A percentile compares a stretch with the other conserved stretches of the same genome.
These are phyloP conservation scores for Ophonus ardosiacus DNA, from an alignment of 2,888 invertebrate species.

Conservation along the genomic window DNA sequence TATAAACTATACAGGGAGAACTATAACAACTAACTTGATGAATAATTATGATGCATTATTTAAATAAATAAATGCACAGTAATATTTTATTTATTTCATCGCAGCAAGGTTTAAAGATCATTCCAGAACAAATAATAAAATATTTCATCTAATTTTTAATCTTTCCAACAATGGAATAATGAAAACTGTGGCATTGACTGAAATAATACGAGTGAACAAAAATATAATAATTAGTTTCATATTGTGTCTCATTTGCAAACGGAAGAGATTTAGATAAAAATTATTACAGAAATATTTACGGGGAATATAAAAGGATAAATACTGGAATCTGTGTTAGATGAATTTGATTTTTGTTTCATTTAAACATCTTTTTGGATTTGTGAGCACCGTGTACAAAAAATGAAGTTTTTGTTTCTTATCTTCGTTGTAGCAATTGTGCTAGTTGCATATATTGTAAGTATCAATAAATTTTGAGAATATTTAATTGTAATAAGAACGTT, in stretches of 20 bases:
- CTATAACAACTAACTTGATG: neutral
- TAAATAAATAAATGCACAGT: neutral
- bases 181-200: neutral
- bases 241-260: neutral
- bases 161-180: constrained; percentile 29
- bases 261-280: constrained; percentile 23
- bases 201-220: neutral
- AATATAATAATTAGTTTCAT: constrained; percentile 14
- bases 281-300: neutral
- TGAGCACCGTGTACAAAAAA: constrained; percentile 2
- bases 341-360: neutral
- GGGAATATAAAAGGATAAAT: neutral
- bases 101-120: constrained; percentile 10
- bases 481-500: no score
- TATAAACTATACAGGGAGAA: neutral
- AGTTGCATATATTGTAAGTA: constrained; percentile 47
- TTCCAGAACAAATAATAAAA: constrained; percentile 6
- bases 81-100: neutral
- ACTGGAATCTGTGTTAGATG: neutral
- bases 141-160: constrained; percentile 26
- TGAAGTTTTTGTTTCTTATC: constrained; percentile 48
- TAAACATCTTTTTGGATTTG: neutral
- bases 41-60: neutral
- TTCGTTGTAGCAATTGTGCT: constrained; percentile 5
- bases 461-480: neutral